Base-by-base conservation (phyloP, 2,797 vertebrate species). In the Cyprinodon diabolis region DNA sequence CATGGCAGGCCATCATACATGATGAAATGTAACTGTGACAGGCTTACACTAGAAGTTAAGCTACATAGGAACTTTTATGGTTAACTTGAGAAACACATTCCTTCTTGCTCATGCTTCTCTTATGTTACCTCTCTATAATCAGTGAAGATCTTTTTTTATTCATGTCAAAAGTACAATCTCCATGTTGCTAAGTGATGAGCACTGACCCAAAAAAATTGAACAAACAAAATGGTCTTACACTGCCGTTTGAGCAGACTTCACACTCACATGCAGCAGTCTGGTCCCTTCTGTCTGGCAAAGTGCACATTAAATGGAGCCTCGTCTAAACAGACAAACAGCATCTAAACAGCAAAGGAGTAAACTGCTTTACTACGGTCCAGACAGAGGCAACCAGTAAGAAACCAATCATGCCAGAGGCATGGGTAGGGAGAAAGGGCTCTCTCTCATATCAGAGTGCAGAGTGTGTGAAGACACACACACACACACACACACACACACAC, bases 201-300 rank as follows among this genome's bases (percentile, higher is more conserved):
- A 47, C 40, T 73, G 54, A 65, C 78, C 40, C 66, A 76, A 66
- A 81, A 43, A 60, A 58, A 68, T 47, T 70, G 49, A 56, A 76
- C 74, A 86, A 81, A 84, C 51, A 63, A 21, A 17, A 15, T 37
- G 69, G 57, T 78, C 68, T 71, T 82, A 69, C 66, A 69, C 69
- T 79, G 68, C 40, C 68, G 43, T 47, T 67, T 72, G 66, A 74
- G 63, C 71, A 78, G 68, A 82, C 60, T 73, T 86, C 79, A 84
- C 84, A 85, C 67, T 69, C 62, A 62, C 66, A 66, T 85, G 73
- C 66, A 75, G 82, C 72, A 47, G 63, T 75, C 75, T 80, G 75
- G 66, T 58, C 63, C 47, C 69, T 23, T 68, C 17, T 4, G 25
- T 68, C 40, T 69, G 57, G 3, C 69, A 55, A 43, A 66, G 62